Conservation (phyloP, 2,113 vertebrate genomes). For the Axis porcinus region DNA sequence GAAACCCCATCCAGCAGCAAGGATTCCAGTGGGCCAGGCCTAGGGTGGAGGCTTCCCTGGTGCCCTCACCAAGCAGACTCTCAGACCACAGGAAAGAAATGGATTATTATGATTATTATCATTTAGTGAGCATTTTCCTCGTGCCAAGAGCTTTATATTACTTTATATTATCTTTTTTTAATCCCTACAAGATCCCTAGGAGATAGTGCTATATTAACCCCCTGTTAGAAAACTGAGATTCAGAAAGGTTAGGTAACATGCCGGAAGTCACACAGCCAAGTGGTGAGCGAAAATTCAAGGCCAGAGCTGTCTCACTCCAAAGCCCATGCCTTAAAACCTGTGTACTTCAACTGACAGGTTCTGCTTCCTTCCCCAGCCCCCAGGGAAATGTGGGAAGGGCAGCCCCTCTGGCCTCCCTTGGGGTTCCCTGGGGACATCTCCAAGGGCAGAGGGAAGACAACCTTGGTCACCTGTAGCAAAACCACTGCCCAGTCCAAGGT, state of each 20-base stretch:
- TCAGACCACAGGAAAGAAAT: background rate
- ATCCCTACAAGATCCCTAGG: background rate
- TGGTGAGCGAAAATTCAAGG: background rate
- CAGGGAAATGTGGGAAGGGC: background rate
- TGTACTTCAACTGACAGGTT: background rate
- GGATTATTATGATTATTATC: background rate
- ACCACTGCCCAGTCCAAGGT: background rate
- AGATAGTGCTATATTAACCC: background rate
- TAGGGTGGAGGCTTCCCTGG: background rate
- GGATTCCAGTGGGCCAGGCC: background rate
- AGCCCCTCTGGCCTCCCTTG: background rate
- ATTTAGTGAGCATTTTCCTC: background rate
- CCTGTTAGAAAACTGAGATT: background rate
- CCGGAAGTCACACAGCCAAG: background rate
- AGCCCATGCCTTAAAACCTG: background rate
- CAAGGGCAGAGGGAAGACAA: background rate
- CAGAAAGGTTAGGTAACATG: background rate
- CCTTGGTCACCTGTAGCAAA: background rate
- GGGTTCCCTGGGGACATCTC: background rate
- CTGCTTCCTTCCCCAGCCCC: background rate
- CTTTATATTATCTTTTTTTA: background rate
- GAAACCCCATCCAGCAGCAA: background rate
- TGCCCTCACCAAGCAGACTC: background rate
- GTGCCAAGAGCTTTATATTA: background rate
- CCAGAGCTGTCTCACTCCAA: background rate